Evolutionary conservation across 2,797 vertebrate species (phyloP).

Genomic region (Pseudochirops cupreus): DNA sequence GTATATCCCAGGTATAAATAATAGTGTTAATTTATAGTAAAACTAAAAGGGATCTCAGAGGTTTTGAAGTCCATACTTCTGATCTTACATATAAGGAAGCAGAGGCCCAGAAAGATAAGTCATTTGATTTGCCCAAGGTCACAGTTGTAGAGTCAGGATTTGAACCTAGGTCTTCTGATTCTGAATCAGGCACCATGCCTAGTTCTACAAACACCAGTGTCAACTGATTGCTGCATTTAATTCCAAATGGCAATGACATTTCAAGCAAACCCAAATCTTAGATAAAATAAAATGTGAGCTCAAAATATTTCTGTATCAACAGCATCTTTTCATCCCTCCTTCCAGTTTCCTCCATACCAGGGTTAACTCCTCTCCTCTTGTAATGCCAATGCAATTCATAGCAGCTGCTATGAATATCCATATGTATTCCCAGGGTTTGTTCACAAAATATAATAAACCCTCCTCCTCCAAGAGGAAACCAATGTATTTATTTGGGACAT

Average conservation of each 20-base stretch:
- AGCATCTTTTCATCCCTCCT: background rate
- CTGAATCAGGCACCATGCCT: background rate
- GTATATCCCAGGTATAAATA: background rate
- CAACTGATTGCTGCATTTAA: constrained; percentile 38
- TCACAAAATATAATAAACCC: too few relatives aligned
- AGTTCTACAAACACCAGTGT: background rate
- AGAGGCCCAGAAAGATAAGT: background rate
- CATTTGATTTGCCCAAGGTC: background rate
- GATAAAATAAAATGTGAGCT: background rate
- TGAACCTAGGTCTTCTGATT: background rate
- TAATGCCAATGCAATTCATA: too few relatives aligned
- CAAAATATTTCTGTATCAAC: background rate
- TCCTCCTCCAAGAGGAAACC: too few relatives aligned
- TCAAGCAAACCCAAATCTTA: background rate
- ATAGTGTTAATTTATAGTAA: background rate
- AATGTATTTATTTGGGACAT: too few relatives aligned
- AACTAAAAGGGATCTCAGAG: background rate
- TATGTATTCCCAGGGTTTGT: too few relatives aligned
- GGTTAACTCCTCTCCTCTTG: background rate
- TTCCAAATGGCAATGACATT: background rate
- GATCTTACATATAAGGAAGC: background rate
- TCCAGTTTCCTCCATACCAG: constrained; percentile 19
- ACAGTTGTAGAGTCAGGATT: background rate
- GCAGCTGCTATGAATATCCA: too few relatives aligned
- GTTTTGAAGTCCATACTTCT: background rate